phyloP scores from a whole-genome alignment of 2,797 vertebrate genomes.

The Hippocampus kuda region DNA sequence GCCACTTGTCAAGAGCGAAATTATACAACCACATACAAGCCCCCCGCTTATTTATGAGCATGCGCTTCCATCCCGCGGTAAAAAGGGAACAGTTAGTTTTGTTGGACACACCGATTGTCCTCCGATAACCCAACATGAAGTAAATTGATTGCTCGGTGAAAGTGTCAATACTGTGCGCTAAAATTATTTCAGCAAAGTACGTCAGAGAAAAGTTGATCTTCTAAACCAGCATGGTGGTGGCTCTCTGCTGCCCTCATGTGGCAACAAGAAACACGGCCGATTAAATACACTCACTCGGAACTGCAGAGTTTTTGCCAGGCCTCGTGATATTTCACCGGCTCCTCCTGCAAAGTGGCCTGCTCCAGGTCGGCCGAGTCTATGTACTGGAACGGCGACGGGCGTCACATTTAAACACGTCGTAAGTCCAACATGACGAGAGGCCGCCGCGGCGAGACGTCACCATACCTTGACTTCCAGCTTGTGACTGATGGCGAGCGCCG shows the following conservation, averaged over 20 bases:
- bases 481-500: constrained; percentile 89
- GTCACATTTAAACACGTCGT: neutral
- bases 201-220: too few species aligned
- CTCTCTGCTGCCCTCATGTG: constrained; percentile 39
- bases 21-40: too few species aligned
- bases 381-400: constrained; percentile 62
- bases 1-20: too few species aligned
- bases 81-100: too few species aligned
- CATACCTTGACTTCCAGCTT: constrained; percentile 88
- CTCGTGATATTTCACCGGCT: constrained; percentile 89
- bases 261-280: neutral
- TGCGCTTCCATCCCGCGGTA: too few species aligned
- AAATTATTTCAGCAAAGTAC: too few species aligned
- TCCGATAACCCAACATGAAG: too few species aligned
- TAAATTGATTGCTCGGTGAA: too few species aligned
- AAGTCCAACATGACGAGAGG: neutral
- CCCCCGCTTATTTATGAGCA: too few species aligned
- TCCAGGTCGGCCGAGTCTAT: constrained; percentile 90
- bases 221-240: too few species aligned
- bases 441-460: neutral
- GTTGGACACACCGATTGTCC: too few species aligned
- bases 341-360: constrained; percentile 68
- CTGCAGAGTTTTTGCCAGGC: constrained; percentile 95
- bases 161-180: too few species aligned
- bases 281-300: constrained; percentile 73